phyloP scores from a whole-genome alignment of 2,888 invertebrate species.

The Chironomus tentans region DNA sequence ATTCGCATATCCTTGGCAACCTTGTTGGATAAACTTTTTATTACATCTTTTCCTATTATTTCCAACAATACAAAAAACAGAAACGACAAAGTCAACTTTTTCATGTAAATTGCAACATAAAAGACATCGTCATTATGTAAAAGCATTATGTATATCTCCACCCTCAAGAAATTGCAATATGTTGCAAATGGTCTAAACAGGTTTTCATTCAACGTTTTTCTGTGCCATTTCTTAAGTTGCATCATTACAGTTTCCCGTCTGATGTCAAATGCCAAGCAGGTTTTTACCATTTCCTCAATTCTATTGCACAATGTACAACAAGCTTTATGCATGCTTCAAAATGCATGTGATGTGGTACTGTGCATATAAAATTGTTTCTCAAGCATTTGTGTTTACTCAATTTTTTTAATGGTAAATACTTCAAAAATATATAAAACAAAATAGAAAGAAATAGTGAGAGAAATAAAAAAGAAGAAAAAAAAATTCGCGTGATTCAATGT shows the following conservation, averaged over 20 bases:
- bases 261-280: constrained; percentile 5
- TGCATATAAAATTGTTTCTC: neutral
- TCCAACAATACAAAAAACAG: too few relatives aligned
- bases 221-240: neutral
- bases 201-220: neutral
- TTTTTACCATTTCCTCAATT: constrained; percentile 3
- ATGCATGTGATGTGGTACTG: neutral
- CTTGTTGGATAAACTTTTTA: too few relatives aligned
- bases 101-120: too few relatives aligned
- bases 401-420: neutral
- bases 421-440: neutral
- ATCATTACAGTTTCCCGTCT: neutral
- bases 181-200: neutral
- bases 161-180: neutral
- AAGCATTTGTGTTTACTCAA: neutral
- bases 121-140: neutral
- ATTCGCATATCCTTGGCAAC: too few relatives aligned
- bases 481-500: constrained; percentile 5
- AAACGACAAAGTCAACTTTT: too few relatives aligned
- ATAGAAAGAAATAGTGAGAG: neutral
- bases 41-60: too few relatives aligned
- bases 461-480: neutral
- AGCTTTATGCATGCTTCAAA: neutral
- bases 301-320: neutral
- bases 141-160: neutral